These are phyloP conservation scores for Podarcis cretensis DNA, from an alignment of 2,113 vertebrate species.

Conservation along the genomic window DNA sequence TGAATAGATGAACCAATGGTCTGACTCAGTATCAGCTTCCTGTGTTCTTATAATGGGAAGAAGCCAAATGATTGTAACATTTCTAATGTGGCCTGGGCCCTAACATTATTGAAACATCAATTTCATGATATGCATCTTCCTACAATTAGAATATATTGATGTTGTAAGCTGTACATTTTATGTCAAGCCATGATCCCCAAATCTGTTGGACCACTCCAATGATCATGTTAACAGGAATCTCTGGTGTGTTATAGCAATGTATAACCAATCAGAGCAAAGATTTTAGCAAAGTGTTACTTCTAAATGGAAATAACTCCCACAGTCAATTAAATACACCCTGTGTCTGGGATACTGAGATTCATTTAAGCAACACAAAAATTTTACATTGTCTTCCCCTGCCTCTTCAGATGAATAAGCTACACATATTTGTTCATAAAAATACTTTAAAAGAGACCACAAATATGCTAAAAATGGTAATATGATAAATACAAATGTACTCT, in stretches of 20 bases:
- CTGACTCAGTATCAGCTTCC: too few relatives aligned
- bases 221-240: background rate
- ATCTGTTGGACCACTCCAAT: background rate
- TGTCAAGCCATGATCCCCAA: background rate
- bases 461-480: conserved; percentile 64
- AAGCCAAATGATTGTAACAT: background rate
- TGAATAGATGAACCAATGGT: too few relatives aligned
- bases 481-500: conserved; percentile 59
- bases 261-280: background rate
- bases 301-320: too few relatives aligned
- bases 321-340: background rate
- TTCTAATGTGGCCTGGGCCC: background rate
- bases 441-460: conserved; percentile 51
- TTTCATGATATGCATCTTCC: background rate
- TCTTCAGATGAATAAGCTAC: background rate
- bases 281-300: background rate
- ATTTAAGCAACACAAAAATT: background rate
- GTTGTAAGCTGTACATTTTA: background rate
- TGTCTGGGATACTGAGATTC: background rate
- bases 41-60: background rate
- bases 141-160: background rate
- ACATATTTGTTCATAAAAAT: conserved; percentile 2
- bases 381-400: background rate
- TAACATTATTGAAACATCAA: background rate
- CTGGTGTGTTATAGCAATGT: background rate